Base-by-base conservation (phyloP, 1,140 invertebrate genomes). In the Sesamia nonagrioides region DNA sequence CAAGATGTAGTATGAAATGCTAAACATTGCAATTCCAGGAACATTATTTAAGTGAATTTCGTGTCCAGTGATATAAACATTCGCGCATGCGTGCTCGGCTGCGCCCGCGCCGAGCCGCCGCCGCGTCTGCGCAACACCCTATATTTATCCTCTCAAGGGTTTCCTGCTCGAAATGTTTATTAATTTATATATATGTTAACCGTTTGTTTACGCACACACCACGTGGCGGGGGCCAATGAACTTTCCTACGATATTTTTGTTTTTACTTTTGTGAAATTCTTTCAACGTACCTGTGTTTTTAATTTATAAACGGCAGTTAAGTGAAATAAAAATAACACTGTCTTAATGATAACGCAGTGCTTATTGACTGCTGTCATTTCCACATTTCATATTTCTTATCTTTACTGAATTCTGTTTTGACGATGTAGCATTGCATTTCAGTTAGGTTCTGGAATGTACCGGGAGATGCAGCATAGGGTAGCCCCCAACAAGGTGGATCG, bases 81-180 rank as follows among this genome's bases (percentile, higher is more conserved):
- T 88, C 48, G 86, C 87, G 83, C 76, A 68, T 82, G 84, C 85
- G 85, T 77, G 78, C 66, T 37, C 50, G 72, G 68, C 35, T 58
- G 60, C 33, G 58, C 15, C 61, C 63, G 56, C 68, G 69, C 54
- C 61, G 78, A 21, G 82, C 75, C 81, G 78, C 82, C 91, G 84
- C 82, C 58, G 60, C 88, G 89, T 89, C 86, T 88, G 85, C 84
- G 81, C 86, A 85, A 83, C 86, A 78, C 80, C 84, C 88, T 91
- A 93, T 91, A 92, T 92, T 88, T 93, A 93, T 86, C 88, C 83
- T 82, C 86, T 89, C 87, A 90, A 94, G 92, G 89, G 92, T 93
- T 93, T 93, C 90, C 91, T 93, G 89, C 86, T 83, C 80, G 83
- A 86, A 89, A 89, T 90, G 88, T 90, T 91, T 92, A 91, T 92